Conservation (phyloP, 2,888 invertebrate species). For the Amblyjoppa proteus region DNA sequence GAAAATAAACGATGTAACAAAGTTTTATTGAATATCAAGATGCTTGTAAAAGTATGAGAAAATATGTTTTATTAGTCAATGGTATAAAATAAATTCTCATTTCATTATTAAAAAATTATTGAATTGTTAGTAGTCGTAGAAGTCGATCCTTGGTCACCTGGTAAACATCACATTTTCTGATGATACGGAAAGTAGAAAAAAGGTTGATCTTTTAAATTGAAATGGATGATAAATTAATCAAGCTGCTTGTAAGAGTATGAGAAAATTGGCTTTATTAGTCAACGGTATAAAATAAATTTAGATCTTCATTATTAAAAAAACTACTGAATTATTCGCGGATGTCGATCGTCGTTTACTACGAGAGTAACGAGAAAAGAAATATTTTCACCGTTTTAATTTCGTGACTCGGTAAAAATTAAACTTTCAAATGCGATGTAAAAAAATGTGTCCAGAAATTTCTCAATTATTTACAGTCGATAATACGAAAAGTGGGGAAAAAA, state of each 20-base stretch:
- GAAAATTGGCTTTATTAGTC: too few species aligned
- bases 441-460: neutral
- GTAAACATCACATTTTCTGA: neutral
- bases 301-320: too few species aligned
- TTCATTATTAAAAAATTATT: neutral
- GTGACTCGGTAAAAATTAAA: neutral
- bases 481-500: neutral
- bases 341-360: neutral
- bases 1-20: too few species aligned
- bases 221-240: neutral
- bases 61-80: too few species aligned
- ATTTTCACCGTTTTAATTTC: neutral
- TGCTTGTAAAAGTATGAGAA: too few species aligned
- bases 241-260: too few species aligned
- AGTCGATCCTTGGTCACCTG: neutral
- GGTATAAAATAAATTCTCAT: neutral
- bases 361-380: neutral
- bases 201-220: neutral
- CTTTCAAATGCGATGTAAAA: neutral
- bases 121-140: neutral
- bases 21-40: too few species aligned
- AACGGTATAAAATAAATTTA: too few species aligned
- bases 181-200: neutral
- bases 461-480: slow-evolving; percentile 2
- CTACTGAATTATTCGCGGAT: neutral